phyloP scores from a whole-genome alignment of 1,140 invertebrate species.

The Idris sp. region DNA sequence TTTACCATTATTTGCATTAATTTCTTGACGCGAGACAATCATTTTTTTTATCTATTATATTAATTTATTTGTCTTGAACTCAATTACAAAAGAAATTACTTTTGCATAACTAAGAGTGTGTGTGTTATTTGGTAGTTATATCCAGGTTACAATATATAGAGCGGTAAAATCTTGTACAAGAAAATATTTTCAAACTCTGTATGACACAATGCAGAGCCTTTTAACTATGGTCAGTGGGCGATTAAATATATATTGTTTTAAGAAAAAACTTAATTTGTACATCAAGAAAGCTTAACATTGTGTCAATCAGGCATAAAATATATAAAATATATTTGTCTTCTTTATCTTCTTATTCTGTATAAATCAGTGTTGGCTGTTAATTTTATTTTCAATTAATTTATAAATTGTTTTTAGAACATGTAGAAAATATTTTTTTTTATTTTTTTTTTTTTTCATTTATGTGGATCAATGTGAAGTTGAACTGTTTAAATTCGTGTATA shows the following conservation, averaged over 20 bases:
- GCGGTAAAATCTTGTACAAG: slow-evolving; percentile 40
- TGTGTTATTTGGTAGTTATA: slow-evolving; percentile 12
- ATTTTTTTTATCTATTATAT: no score
- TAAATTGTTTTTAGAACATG: slow-evolving; percentile 17
- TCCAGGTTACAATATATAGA: slow-evolving; percentile 36
- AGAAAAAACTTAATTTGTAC: no score
- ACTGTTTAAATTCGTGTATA: slow-evolving; percentile 21
- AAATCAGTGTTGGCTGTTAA: slow-evolving; percentile 32
- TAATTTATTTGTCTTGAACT: slow-evolving; percentile 10
- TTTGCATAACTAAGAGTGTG: slow-evolving; percentile 21
- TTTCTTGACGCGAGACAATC: no score
- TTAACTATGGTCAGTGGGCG: background rate
- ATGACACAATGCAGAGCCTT: slow-evolving; percentile 15
- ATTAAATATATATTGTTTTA: no score
- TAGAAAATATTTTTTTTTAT: no score
- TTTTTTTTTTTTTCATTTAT: slow-evolving; percentile 16
- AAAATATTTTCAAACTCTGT: slow-evolving; percentile 35
- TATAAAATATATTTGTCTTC: slow-evolving; percentile 50
- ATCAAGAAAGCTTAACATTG: background rate
- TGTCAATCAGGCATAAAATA: slow-evolving; percentile 37
- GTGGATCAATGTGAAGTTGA: slow-evolving; percentile 13
- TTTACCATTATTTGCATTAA: no score
- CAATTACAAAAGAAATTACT: slow-evolving; percentile 18
- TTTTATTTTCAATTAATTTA: slow-evolving; percentile 19
- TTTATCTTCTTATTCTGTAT: slow-evolving; percentile 40